Evolutionary conservation across 2,113 vertebrate species (phyloP).

Genomic region (Maccullochella peelii): DNA sequence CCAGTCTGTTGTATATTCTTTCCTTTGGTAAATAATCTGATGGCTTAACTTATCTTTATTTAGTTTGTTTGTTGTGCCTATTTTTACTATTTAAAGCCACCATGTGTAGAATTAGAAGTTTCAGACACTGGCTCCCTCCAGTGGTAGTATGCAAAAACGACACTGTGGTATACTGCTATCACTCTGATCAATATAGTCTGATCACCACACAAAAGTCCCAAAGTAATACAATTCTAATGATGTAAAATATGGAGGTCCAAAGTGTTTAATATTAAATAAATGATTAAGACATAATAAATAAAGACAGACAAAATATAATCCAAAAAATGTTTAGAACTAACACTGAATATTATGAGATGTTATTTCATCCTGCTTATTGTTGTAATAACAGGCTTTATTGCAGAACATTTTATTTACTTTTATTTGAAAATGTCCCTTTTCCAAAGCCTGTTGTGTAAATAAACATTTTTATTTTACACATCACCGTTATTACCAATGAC

Average conservation of each 20-base stretch:
- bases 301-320: background rate
- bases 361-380: no score
- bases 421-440: background rate
- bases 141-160: conserved; percentile 1
- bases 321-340: background rate
- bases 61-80: background rate
- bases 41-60: background rate
- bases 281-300: background rate
- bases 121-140: background rate
- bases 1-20: background rate
- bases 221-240: background rate
- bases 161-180: background rate
- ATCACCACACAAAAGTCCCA: background rate
- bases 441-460: background rate
- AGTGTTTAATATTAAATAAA: background rate
- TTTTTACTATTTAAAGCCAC: background rate
- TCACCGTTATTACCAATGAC: background rate
- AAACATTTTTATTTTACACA: background rate
- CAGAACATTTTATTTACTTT: background rate
- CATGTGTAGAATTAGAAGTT: background rate
- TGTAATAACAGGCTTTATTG: background rate
- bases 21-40: background rate
- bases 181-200: background rate
- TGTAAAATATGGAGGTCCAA: background rate
- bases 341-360: background rate